A percentile compares a stretch with the other conserved stretches of the same genome.
phyloP scores from a whole-genome alignment of 2,888 invertebrate genomes.

The Epinotia demarniana region DNA sequence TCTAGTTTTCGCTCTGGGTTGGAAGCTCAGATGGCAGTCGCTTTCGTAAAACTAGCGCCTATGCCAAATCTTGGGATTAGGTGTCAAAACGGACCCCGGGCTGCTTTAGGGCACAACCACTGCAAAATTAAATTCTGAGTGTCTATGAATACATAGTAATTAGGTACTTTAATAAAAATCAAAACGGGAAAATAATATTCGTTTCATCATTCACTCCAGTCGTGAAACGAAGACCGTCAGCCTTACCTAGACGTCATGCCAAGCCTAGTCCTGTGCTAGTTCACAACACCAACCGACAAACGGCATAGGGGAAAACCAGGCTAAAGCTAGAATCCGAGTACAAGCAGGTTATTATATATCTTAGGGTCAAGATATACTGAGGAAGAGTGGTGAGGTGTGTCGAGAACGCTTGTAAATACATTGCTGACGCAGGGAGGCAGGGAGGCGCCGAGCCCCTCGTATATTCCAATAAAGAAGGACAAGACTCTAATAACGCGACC shows the following conservation, averaged over 20 bases:
- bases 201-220: constrained; percentile 12
- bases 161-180: not conserved
- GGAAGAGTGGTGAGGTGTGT: not conserved
- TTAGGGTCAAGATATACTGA: not conserved
- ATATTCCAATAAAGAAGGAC: constrained; percentile 80
- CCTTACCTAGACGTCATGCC: constrained; percentile 10
- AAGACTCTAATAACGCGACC: constrained; percentile 77
- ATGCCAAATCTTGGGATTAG: too few species aligned
- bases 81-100: too few species aligned
- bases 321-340: not conserved
- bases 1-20: too few species aligned
- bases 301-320: not conserved
- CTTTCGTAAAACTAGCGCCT: too few species aligned
- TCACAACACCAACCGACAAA: not conserved
- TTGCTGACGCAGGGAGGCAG: constrained; percentile 23
- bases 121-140: not conserved
- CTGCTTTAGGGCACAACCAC: not conserved
- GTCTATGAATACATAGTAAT: not conserved
- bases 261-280: not conserved
- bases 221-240: not conserved
- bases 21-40: too few species aligned
- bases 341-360: not conserved
- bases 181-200: constrained; percentile 9
- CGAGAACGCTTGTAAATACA: not conserved
- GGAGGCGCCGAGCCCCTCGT: constrained; percentile 60